Percentiles rank a stretch among this genome's conserved stretches.
Conservation (phyloP, 2,888 invertebrate species). For the Myathropa florea region DNA sequence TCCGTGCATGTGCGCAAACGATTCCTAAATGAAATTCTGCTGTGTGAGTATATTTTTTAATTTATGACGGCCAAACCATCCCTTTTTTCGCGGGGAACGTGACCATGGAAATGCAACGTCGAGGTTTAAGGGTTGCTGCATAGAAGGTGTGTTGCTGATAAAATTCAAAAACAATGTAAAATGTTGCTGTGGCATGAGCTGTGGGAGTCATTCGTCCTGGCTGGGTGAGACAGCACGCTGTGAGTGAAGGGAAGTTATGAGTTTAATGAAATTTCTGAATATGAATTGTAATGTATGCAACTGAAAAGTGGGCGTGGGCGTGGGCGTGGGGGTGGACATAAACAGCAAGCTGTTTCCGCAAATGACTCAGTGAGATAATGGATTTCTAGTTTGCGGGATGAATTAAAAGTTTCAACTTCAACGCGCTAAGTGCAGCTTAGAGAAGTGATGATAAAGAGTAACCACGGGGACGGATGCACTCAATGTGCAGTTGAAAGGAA, state of each 20-base stretch:
- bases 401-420: constrained; percentile 39
- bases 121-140: constrained; percentile 11
- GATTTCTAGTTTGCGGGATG: constrained; percentile 35
- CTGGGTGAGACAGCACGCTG: constrained; percentile 8
- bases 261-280: constrained; percentile 67
- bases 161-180: constrained; percentile 58
- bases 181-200: constrained; percentile 8
- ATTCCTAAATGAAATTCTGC: constrained; percentile 50
- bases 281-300: constrained; percentile 60
- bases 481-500: constrained; percentile 4
- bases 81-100: constrained; percentile 33
- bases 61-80: constrained; percentile 38
- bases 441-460: not conserved
- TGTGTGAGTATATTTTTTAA: constrained; percentile 33
- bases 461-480: not conserved
- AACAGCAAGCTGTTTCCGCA: constrained; percentile 34
- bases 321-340: constrained; percentile 48
- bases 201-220: constrained; percentile 44
- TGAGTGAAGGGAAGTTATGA: constrained; percentile 52
- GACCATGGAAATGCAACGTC: constrained; percentile 53
- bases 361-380: constrained; percentile 51
- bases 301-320: constrained; percentile 50
- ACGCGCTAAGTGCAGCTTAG: constrained; percentile 17
- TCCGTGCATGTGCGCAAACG: constrained; percentile 16
- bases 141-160: constrained; percentile 58